These are phyloP conservation scores for Nomada ruficornis DNA, from an alignment of 2,888 invertebrate species.

Conservation along the genomic window DNA sequence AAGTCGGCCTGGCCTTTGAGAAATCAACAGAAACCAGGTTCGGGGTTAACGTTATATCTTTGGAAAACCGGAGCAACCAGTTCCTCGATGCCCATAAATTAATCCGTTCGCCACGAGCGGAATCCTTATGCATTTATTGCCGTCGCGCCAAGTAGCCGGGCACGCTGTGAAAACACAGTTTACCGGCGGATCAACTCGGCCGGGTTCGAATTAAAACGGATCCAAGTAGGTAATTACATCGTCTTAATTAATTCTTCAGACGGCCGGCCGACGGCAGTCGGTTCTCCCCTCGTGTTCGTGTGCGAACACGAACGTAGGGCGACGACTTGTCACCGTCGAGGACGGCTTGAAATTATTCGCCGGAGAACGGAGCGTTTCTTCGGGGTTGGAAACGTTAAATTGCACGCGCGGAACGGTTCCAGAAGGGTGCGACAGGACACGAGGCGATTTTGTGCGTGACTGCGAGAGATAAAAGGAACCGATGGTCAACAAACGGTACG, in stretches of 20 bases:
- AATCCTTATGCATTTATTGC: constrained; percentile 34
- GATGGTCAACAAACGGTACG: no score
- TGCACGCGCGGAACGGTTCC: constrained; percentile 28
- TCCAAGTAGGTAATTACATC: constrained; percentile 68
- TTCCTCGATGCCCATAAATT: constrained; percentile 34
- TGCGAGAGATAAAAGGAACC: background rate
- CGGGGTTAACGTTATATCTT: background rate
- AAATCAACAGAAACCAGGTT: background rate
- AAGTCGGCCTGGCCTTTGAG: background rate
- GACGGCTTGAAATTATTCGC: constrained; percentile 34
- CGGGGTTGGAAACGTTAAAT: constrained; percentile 36
- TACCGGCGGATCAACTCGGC: constrained; percentile 37
- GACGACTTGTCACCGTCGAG: constrained; percentile 38
- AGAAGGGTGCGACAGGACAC: constrained; percentile 3
- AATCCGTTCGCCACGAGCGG: constrained; percentile 20
- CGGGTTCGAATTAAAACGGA: constrained; percentile 67
- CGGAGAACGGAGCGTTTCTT: constrained; percentile 19
- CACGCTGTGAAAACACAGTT: constrained; percentile 28
- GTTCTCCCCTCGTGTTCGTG: background rate
- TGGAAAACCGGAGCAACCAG: background rate
- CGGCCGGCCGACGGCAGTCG: background rate
- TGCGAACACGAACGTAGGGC: constrained; percentile 12
- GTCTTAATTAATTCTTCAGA: constrained; percentile 70
- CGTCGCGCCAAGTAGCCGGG: constrained; percentile 12
- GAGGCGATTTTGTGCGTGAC: constrained; percentile 26